Conservation (phyloP, 2,797 vertebrate genomes). For the Sebastes cheni region DNA sequence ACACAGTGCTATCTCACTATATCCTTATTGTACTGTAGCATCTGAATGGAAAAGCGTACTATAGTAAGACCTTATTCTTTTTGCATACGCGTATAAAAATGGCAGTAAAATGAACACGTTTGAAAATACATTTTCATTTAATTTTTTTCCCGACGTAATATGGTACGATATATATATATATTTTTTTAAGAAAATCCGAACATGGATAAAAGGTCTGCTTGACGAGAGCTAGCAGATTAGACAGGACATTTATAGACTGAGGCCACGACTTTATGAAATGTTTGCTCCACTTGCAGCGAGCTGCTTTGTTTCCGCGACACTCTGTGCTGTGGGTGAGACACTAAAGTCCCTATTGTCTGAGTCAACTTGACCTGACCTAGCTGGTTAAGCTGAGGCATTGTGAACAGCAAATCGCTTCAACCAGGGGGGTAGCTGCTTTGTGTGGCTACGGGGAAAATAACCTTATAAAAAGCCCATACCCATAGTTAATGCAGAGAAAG, state of each 20-base stretch:
- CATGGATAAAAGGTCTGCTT: slow-evolving; percentile 49
- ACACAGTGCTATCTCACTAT: neutral
- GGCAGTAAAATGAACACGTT: neutral
- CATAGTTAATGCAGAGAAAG: slow-evolving; percentile 81
- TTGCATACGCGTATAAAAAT: neutral
- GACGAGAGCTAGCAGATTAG: slow-evolving; percentile 64
- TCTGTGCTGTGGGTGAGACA: slow-evolving; percentile 83
- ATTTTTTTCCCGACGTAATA: neutral
- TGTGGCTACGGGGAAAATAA: slow-evolving; percentile 82
- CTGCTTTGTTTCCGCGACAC: slow-evolving; percentile 82
- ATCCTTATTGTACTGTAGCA: neutral
- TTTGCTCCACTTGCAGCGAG: slow-evolving; percentile 78
- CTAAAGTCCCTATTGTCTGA: slow-evolving; percentile 87
- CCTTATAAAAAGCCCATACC: slow-evolving; percentile 81
- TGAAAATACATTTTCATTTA: neutral
- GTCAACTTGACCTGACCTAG: slow-evolving; percentile 89
- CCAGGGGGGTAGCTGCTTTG: slow-evolving; percentile 84
- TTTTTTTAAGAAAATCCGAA: neutral
- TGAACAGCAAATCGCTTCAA: slow-evolving; percentile 87
- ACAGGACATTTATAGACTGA: slow-evolving; percentile 76
- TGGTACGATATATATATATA: slow-evolving; percentile 4
- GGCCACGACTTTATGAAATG: slow-evolving; percentile 79
- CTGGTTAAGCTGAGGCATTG: slow-evolving; percentile 90
- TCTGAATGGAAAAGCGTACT: neutral
- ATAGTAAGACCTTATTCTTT: neutral